A percentile compares a stretch with the other conserved stretches of the same genome.
Conservation (phyloP, 1,140 invertebrate species). For the Scaptomyza pallida region DNA sequence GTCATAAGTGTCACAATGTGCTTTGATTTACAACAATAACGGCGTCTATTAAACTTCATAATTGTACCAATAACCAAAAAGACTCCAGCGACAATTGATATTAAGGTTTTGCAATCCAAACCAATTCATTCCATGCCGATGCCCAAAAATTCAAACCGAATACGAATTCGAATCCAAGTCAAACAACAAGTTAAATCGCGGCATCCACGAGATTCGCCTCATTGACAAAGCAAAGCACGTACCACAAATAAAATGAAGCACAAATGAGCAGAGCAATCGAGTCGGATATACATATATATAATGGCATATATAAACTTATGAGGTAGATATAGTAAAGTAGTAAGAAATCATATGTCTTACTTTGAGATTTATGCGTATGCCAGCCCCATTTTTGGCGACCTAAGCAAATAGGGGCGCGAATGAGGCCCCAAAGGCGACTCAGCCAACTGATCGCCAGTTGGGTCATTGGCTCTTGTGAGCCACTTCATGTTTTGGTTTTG, state of each 20-base stretch:
- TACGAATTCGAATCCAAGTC: constrained; percentile 27
- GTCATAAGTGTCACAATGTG: constrained; percentile 82
- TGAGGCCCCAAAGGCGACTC: constrained; percentile 52
- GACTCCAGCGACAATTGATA: constrained; percentile 53
- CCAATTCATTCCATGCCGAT: constrained; percentile 5
- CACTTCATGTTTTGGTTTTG: constrained; percentile 48
- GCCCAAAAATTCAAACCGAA: constrained; percentile 21
- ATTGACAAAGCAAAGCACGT: constrained; percentile 66
- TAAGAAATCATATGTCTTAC: constrained; percentile 80
- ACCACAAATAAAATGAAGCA: constrained; percentile 75
- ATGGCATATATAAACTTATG: constrained; percentile 6
- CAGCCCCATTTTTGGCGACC: constrained; percentile 80
- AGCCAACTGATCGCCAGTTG: constrained; percentile 44
- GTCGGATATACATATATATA: constrained; percentile 34
- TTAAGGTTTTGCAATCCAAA: constrained; percentile 66
- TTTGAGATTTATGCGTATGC: constrained; percentile 80
- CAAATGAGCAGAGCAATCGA: constrained; percentile 54
- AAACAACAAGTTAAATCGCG: not conserved
- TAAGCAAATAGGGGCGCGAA: constrained; percentile 75
- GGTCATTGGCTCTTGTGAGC: constrained; percentile 70
- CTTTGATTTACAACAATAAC: constrained; percentile 79
- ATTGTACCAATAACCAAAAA: constrained; percentile 79
- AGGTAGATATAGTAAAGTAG: constrained; percentile 65
- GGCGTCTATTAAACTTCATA: constrained; percentile 80
- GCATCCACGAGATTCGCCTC: constrained; percentile 32